Evolutionary conservation across 2,797 vertebrate species (phyloP), one percentile per base, ranked within the genome.

Genomic region (Acrossocheilus fasciatus): DNA sequence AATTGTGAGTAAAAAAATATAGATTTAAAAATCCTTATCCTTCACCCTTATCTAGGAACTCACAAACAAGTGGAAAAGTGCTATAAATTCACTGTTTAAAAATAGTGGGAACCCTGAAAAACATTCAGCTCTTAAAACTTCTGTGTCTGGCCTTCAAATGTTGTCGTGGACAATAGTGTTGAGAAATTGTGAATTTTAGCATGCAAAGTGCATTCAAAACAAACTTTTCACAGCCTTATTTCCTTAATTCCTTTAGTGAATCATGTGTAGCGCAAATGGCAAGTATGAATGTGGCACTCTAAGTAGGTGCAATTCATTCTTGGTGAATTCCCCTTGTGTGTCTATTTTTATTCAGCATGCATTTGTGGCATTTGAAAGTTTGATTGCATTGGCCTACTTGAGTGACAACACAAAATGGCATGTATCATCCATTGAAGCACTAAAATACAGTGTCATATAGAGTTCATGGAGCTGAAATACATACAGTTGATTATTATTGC

Each of bases 391-490:
- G 72, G 11, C 41, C 14, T 66, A 41, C 23, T 52, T 41, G 45
- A 84, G 59, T 52, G 57, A 74, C 57, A 74, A 20, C 66, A 81
- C 43, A 57, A 72, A 20, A 70, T 70, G n/a, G 14, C 59, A 66
- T 84, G 62, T 3, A 30, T 64, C 30, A 74, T 64, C 34, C 23
- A 41, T 12, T 1, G 1, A 64, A 17, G 14, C 17, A 41, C 26
- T 47, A 15, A 34, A 74, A 74, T 23, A 30, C 52, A 70, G 66
- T 73, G 54, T 75, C 69, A 75, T 34, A 15, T 14, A 64, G 41
- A 64, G 82, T 74, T 59, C 54, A 74, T 23, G 82, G 57, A 87
- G 90, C 88, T 88, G 86, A 79, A 81, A 4, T 74, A 69, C 81
- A 2, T 10, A 54, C 70, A 88, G 78, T 36, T 80, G 85, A 10